A percentile compares a stretch with the other conserved stretches of the same genome.
Evolutionary conservation across 2,888 invertebrate genomes (phyloP).

Genomic region (Luffia ferchaultella): DNA sequence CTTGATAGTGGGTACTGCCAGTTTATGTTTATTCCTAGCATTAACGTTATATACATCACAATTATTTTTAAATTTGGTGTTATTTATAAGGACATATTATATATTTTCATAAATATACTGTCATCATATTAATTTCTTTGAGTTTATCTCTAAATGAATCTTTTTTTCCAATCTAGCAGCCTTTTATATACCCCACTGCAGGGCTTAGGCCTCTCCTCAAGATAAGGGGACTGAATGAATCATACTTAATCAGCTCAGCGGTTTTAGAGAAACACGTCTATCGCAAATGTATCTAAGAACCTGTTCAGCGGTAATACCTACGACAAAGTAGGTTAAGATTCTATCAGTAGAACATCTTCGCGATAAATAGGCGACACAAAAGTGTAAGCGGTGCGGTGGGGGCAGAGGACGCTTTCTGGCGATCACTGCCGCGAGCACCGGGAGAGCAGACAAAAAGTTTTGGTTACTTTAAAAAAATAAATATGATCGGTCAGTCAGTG

Average conservation of each 20-base stretch:
- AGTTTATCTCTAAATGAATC: too few relatives aligned
- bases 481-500: too few relatives aligned
- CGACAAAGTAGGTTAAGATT: background rate
- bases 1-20: too few relatives aligned
- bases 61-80: too few relatives aligned
- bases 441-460: too few relatives aligned
- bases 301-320: background rate
- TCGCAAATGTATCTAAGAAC: background rate
- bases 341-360: background rate
- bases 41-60: too few relatives aligned
- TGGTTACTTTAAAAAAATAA: too few relatives aligned
- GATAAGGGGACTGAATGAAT: background rate
- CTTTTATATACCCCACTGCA: background rate
- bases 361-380: background rate
- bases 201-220: background rate
- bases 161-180: too few relatives aligned
- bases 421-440: background rate
- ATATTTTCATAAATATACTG: too few relatives aligned
- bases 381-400: background rate
- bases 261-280: background rate
- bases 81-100: too few relatives aligned
- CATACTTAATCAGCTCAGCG: background rate
- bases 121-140: too few relatives aligned
- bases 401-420: background rate
- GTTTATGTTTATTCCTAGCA: too few relatives aligned